phyloP scores from a whole-genome alignment of 2,888 invertebrate species.

The Volucella inflata region DNA sequence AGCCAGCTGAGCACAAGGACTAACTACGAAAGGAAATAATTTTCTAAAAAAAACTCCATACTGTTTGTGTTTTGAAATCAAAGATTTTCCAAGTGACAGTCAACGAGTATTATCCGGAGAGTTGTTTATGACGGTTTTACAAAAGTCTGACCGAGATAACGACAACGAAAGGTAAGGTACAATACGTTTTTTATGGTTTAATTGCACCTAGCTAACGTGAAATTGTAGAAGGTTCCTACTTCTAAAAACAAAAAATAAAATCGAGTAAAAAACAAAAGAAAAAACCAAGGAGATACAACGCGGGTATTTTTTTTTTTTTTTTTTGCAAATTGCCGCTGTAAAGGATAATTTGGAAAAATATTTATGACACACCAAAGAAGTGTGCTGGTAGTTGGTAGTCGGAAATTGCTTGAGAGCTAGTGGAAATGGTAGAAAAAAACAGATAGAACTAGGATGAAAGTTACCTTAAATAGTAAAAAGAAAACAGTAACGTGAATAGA shows the following conservation, averaged over 20 bases:
- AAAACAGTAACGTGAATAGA: too few species aligned
- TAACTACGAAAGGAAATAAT: slow-evolving; percentile 52
- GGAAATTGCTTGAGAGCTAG: too few species aligned
- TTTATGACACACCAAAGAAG: slow-evolving; percentile 3
- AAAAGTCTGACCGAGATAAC: slow-evolving; percentile 45
- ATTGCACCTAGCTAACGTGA: slow-evolving; percentile 73
- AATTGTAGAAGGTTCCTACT: slow-evolving; percentile 52
- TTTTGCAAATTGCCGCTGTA: neutral
- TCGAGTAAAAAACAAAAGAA: neutral
- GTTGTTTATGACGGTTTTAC: slow-evolving; percentile 68
- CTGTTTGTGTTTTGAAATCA: slow-evolving; percentile 72
- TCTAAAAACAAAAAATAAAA: slow-evolving; percentile 19
- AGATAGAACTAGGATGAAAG: too few species aligned
- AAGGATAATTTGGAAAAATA: neutral
- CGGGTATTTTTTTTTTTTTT: neutral
- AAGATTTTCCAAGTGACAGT: slow-evolving; percentile 76
- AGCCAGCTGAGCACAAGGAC: slow-evolving; percentile 46
- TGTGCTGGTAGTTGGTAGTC: too few species aligned
- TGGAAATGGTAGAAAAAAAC: too few species aligned
- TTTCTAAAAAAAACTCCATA: slow-evolving; percentile 53
- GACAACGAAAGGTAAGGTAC: slow-evolving; percentile 75
- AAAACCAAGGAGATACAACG: slow-evolving; percentile 3
- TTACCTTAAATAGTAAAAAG: too few species aligned
- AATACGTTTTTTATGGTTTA: slow-evolving; percentile 81
- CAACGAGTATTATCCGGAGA: slow-evolving; percentile 16